These are phyloP conservation scores for Branchellion lobata DNA, from an alignment of 2,888 invertebrate species.

Conservation along the genomic window DNA sequence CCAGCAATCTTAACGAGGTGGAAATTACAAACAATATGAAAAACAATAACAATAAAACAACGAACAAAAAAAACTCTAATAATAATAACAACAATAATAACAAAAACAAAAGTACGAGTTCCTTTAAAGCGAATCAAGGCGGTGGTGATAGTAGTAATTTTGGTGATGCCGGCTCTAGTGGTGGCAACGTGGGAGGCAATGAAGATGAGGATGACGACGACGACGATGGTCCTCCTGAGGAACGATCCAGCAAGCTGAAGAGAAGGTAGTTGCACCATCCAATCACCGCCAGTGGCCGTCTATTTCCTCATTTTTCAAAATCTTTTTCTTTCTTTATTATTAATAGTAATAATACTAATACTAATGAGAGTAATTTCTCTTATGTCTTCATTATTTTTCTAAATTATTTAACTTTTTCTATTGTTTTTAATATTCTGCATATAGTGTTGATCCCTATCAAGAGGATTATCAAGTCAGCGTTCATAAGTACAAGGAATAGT, in stretches of 20 bases:
- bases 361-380: too few relatives aligned
- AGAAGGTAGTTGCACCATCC: conserved; percentile 44
- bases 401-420: too few relatives aligned
- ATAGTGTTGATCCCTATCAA: too few relatives aligned
- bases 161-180: not conserved
- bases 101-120: not conserved
- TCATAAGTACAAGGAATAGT: too few relatives aligned
- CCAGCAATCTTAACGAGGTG: not conserved
- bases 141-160: not conserved
- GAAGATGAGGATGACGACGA: conserved; percentile 43
- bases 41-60: not conserved
- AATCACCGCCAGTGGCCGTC: not conserved
- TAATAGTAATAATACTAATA: too few relatives aligned
- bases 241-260: conserved; percentile 46
- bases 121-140: not conserved
- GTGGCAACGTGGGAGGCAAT: not conserved
- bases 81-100: not conserved
- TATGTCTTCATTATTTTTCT: too few relatives aligned
- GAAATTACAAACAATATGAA: not conserved
- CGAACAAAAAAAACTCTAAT: not conserved
- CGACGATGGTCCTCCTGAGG: conserved; percentile 51
- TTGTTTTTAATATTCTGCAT: too few relatives aligned
- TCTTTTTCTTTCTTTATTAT: too few relatives aligned
- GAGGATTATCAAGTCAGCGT: too few relatives aligned
- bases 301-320: not conserved